phyloP scores from a whole-genome alignment of 2,888 invertebrate species.

The Pelosia muscerda region DNA sequence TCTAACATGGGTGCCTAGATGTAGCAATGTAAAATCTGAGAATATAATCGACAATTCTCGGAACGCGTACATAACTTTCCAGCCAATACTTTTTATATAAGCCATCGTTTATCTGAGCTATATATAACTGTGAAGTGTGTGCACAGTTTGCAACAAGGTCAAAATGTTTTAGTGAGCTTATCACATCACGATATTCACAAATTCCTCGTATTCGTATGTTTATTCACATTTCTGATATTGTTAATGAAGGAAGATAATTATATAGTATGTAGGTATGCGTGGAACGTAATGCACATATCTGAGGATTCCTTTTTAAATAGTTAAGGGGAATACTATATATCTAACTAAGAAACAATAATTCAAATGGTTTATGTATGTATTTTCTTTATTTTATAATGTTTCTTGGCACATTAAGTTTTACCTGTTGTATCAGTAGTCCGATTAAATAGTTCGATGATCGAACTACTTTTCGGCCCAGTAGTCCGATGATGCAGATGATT shows the following conservation, averaged over 20 bases:
- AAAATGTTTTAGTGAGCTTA: background rate
- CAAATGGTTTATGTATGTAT: too few species aligned
- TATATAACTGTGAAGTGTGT: background rate
- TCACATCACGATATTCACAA: background rate
- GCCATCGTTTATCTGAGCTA: slow-evolving; percentile 2
- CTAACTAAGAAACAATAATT: too few species aligned
- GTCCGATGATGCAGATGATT: too few species aligned
- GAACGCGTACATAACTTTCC: background rate
- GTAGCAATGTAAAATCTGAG: background rate
- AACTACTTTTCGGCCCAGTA: too few species aligned
- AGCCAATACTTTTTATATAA: background rate
- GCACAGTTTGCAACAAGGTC: background rate
- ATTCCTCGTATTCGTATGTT: background rate
- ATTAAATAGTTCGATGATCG: too few species aligned
- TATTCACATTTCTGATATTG: background rate
- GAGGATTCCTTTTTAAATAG: too few species aligned
- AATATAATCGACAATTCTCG: background rate
- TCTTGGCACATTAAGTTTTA: too few species aligned
- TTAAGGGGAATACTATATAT: too few species aligned
- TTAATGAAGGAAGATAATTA: background rate
- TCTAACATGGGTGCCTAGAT: too few species aligned
- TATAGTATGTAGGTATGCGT: background rate
- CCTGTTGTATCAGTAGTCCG: too few species aligned
- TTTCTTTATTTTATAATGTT: too few species aligned
- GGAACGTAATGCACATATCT: too few species aligned